A percentile compares a stretch with the other conserved stretches of the same genome.
Evolutionary conservation across 2,888 invertebrate species (phyloP).

Genomic region (Orthosia gracilis): DNA sequence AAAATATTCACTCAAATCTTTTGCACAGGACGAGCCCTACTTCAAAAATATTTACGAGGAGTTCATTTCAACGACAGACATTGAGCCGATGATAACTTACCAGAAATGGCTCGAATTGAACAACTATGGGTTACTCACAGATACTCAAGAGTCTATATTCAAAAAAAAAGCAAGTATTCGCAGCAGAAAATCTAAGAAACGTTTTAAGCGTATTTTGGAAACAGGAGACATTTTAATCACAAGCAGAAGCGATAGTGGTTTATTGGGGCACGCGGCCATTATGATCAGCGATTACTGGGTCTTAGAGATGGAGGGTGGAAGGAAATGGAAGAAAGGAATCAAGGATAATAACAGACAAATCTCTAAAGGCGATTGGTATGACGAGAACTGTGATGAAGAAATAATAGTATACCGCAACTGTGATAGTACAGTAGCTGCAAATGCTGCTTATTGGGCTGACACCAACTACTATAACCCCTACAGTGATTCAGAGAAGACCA

Average conservation of each 20-base stretch:
- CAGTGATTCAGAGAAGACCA: slow-evolving; percentile 72
- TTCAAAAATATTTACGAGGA: slow-evolving; percentile 76
- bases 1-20: slow-evolving; percentile 78
- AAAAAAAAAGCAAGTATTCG: slow-evolving; percentile 74
- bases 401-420: slow-evolving; percentile 77
- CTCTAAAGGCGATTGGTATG: slow-evolving; percentile 75
- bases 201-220: slow-evolving; percentile 74
- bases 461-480: slow-evolving; percentile 73
- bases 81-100: slow-evolving; percentile 73
- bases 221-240: slow-evolving; percentile 78
- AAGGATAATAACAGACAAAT: slow-evolving; percentile 77
- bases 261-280: slow-evolving; percentile 78
- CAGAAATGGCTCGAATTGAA: slow-evolving; percentile 81
- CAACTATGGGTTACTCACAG: slow-evolving; percentile 78
- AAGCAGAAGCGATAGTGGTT: slow-evolving; percentile 69
- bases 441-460: slow-evolving; percentile 78
- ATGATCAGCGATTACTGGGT: slow-evolving; percentile 79
- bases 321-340: slow-evolving; percentile 71
- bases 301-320: slow-evolving; percentile 78
- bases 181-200: slow-evolving; percentile 72
- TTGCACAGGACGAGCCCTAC: slow-evolving; percentile 75
- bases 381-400: slow-evolving; percentile 74
- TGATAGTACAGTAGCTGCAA: slow-evolving; percentile 65
- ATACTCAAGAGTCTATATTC: slow-evolving; percentile 79
- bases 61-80: slow-evolving; percentile 70